A percentile compares a stretch with the other conserved stretches of the same genome.
These are phyloP conservation scores for Python bivittatus DNA, from an alignment of 2,113 vertebrate species.

Conservation along the genomic window DNA sequence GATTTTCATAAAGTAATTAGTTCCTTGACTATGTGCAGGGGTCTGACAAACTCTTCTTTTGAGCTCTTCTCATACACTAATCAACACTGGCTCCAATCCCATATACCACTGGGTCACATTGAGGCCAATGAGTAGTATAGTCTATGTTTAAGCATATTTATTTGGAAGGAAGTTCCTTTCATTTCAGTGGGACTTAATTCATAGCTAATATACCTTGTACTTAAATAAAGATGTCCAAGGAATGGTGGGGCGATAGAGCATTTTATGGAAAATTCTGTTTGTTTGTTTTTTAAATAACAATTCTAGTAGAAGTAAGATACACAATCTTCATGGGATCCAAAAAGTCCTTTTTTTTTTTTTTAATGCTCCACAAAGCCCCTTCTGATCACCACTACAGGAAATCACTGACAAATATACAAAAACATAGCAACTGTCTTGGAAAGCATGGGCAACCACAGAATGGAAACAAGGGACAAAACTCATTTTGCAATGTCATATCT, in stretches of 20 bases:
- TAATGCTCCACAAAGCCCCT: too few relatives aligned
- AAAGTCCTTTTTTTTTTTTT: background rate
- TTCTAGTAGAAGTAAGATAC: background rate
- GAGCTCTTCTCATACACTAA: conserved; percentile 56
- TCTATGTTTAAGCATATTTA: background rate
- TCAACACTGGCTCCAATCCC: background rate
- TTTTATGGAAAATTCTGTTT: too few relatives aligned
- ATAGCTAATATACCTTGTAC: background rate
- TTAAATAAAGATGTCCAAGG: background rate
- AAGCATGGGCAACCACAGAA: background rate
- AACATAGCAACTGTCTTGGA: background rate
- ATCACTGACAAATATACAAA: too few relatives aligned
- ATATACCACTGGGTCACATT: background rate
- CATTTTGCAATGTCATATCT: background rate
- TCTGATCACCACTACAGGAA: too few relatives aligned
- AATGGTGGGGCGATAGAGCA: background rate
- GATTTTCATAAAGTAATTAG: conserved; percentile 70
- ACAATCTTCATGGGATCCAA: background rate
- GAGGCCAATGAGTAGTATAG: background rate
- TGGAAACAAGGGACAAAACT: background rate
- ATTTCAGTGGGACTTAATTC: background rate
- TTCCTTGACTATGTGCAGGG: conserved; percentile 49
- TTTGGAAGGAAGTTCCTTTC: background rate
- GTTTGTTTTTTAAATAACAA: too few relatives aligned
- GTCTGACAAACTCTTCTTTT: conserved; percentile 59